phyloP scores from a whole-genome alignment of 2,888 invertebrate species.

The Aspidiotus destructor region DNA sequence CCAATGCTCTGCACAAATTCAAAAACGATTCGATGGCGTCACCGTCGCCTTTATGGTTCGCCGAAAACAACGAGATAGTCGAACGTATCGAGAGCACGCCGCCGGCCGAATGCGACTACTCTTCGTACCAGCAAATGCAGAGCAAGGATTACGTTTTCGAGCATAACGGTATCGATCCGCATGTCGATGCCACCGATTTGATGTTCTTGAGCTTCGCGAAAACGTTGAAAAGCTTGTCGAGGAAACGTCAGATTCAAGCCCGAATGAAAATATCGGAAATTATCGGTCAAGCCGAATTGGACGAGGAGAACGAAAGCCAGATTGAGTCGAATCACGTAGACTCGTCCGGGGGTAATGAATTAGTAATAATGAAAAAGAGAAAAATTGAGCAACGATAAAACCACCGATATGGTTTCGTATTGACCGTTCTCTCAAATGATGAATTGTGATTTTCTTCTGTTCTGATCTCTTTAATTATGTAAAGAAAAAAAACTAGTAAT shows the following conservation, averaged over 20 bases:
- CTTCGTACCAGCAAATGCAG: conserved; percentile 5
- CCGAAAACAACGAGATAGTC: background rate
- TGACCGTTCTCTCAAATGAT: too few relatives aligned
- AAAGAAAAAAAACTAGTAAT: too few relatives aligned
- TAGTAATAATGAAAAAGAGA: background rate
- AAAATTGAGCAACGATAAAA: too few relatives aligned
- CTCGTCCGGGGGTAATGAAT: conserved; percentile 12
- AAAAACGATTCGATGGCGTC: background rate
- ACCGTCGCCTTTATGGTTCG: background rate
- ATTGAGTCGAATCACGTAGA: conserved; percentile 14
- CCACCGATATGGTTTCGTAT: too few relatives aligned
- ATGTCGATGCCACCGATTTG: conserved; percentile 19
- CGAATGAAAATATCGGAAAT: conserved; percentile 24
- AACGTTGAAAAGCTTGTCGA: conserved; percentile 18
- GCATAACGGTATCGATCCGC: conserved; percentile 10
- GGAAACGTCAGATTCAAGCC: conserved; percentile 14
- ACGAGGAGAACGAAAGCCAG: conserved; percentile 16
- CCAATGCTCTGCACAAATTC: too few relatives aligned
- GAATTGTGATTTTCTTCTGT: too few relatives aligned
- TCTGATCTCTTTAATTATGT: too few relatives aligned
- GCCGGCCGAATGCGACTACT: conserved; percentile 9
- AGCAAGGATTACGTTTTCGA: conserved; percentile 14
- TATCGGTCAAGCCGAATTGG: conserved; percentile 23
- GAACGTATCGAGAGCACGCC: background rate
- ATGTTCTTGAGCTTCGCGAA: conserved; percentile 20